Conservation (phyloP, 2,797 vertebrate genomes). For the Dromococcyx pavoninus region DNA sequence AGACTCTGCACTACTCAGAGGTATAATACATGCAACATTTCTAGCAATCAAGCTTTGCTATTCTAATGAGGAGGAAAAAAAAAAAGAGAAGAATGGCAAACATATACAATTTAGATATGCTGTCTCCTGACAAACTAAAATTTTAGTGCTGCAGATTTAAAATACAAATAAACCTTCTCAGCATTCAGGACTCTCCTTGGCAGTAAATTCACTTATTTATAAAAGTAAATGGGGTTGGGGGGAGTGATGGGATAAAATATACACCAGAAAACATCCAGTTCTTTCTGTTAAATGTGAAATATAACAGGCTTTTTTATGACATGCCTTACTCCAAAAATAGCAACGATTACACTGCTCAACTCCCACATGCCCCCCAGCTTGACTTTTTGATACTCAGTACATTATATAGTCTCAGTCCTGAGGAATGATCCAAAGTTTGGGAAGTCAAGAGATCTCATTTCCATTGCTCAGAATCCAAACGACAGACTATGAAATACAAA, state of each 20-base stretch:
- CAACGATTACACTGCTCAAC: not conserved
- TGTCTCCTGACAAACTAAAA: not conserved
- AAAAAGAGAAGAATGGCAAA: not conserved
- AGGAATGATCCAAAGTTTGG: not conserved
- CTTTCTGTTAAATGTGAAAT: constrained; percentile 8
- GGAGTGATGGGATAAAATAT: not conserved
- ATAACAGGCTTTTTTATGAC: not conserved
- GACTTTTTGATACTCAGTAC: not conserved
- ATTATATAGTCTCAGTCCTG: not conserved
- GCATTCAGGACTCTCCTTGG: not conserved
- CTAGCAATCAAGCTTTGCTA: not conserved
- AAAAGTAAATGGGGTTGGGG: not conserved
- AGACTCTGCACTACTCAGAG: not conserved
- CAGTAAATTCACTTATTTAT: not conserved
- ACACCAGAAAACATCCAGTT: not conserved
- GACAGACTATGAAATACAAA: not conserved
- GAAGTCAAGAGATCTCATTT: not conserved
- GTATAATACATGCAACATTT: not conserved
- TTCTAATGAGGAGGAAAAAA: not conserved
- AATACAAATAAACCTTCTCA: not conserved
- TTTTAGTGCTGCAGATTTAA: not conserved
- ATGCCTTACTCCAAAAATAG: constrained; percentile 12
- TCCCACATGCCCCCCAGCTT: not conserved
- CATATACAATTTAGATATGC: not conserved
- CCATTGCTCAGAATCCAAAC: not conserved